Base-by-base conservation (phyloP, 2,113 vertebrate species). In the Cavia aperea region DNA sequence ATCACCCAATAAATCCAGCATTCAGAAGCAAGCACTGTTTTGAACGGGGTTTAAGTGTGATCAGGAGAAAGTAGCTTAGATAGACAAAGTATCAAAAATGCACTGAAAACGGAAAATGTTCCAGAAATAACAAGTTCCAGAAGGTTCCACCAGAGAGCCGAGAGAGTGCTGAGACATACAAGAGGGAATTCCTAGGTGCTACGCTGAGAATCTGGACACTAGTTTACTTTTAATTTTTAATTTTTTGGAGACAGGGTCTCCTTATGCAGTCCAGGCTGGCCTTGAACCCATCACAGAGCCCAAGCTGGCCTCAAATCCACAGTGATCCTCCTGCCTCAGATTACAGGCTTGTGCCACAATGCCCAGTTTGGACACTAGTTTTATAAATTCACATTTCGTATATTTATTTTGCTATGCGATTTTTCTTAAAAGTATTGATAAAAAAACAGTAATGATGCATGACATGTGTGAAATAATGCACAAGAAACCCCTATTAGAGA, bases 391-490 rank as follows among this genome's bases (percentile, higher is more conserved):
- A 5, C 56, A 75, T 65, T 88, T 70, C 19, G 51, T 43, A 9
- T 63, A 93, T 81, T 89, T 81, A 84, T 63, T 87, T 49, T 58
- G 49, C 21, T 10, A 31, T n/a, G 33, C 81, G 21, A 36, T 39
- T 51, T 90, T 93, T 73, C 13, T 23, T 24, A 12, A 23, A 84
- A 73, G 15, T 72, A 91, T 65, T 72, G 29, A 62, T 86, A 83
- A 86, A 94, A 63, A 26, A 56, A 84, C 54, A 94, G 51, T 73
- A 88, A 89, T 85, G 54, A 81, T 70, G 85, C 36, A 94, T 89
- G 78, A 89, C 62, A 63, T 33, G 5, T 15, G 81, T 60, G 56
- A 81, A 93, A 51, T 46, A 66, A 83, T 90, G 14, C 90, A 14
- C 18, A 92, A 91, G 29, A 90, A 88, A 18, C 6, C 10, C 5